A percentile compares a stretch with the other conserved stretches of the same genome.
Conservation (phyloP, 1,140 invertebrate species). For the Heterodera schachtii region DNA sequence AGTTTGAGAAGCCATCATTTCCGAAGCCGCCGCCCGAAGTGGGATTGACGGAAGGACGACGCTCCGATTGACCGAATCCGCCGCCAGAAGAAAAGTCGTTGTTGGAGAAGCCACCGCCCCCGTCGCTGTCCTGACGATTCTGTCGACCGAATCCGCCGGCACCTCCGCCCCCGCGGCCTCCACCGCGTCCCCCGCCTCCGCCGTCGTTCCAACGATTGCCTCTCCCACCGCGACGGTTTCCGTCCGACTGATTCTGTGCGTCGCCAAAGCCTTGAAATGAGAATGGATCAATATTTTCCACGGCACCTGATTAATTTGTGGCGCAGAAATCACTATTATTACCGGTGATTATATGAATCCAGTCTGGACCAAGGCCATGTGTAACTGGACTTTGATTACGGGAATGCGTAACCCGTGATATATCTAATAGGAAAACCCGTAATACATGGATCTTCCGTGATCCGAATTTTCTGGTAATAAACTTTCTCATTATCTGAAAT, state of each 20-base stretch:
- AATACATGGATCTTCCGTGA: too few species aligned
- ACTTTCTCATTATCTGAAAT: too few species aligned
- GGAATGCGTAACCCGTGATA: too few species aligned
- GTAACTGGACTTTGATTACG: too few species aligned
- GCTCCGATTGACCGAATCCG: background rate
- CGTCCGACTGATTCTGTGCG: background rate
- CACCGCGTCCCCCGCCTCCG: background rate
- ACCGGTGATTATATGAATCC: too few species aligned
- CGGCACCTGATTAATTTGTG: too few species aligned
- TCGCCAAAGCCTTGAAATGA: conserved; percentile 1
- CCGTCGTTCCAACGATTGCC: background rate
- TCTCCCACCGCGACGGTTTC: background rate
- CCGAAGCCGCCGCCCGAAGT: background rate
- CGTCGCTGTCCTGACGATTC: background rate
- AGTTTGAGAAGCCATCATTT: conserved; percentile 19
- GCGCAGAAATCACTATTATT: too few species aligned
- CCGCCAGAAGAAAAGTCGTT: conserved; percentile 1
- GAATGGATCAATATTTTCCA: too few species aligned
- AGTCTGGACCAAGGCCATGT: too few species aligned
- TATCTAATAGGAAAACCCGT: too few species aligned
- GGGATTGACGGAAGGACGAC: background rate
- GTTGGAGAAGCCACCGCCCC: background rate
- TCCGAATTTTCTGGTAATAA: too few species aligned
- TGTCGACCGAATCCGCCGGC: background rate
- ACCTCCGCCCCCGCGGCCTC: conserved; percentile 5